Evolutionary conservation across 2,113 vertebrate species (phyloP), one percentile per base, ranked within the genome.

Genomic region (Saguinus midas): DNA sequence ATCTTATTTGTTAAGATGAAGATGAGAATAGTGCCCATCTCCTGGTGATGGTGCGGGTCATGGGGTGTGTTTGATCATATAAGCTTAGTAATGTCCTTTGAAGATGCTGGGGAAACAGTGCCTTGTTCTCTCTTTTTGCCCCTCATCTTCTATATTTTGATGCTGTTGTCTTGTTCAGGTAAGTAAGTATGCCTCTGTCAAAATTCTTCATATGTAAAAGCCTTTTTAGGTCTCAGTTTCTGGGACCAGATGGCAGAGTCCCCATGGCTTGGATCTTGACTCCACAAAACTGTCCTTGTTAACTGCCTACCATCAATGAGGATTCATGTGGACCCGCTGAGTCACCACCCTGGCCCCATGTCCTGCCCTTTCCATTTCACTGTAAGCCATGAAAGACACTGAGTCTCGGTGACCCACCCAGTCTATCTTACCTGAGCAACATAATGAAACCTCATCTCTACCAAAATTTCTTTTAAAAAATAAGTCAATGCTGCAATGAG

Each of bases 41-140:
- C 45, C 52, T 7, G 8, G 50, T 9, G 11, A 29, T 9, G 7
- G 7, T 35, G n/a, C 5, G 18, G 37, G 37, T 43, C 2, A 0
- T 5, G 27, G 70, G 11, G 48, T 0, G 2, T 21, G 18, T 4
- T 66, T 61, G 20, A 64, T n/a, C 29, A 48, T 32, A 75, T 14
- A 3, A 43, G 27, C 37, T 88, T 14, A 87, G 2, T 50, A 37
- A 50, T 1, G 0, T 40, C 45, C 66, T 32, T 37, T 12, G 7
- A 13, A 64, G 27, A 29, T 20, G 9, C 4, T 1, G n/a, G 45
- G 75, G n/a, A 80, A 27, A 16, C 35, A 17, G 0, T 16, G 25
- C 37, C 70, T 43, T 64, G 2, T 32, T 55, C 23, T 37, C 29
- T 68, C 2, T 32, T 37, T 32, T 11, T 43, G 25, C 11, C 68